Evolutionary conservation across 2,797 vertebrate species (phyloP).

Genomic region (Cuculus canorus): DNA sequence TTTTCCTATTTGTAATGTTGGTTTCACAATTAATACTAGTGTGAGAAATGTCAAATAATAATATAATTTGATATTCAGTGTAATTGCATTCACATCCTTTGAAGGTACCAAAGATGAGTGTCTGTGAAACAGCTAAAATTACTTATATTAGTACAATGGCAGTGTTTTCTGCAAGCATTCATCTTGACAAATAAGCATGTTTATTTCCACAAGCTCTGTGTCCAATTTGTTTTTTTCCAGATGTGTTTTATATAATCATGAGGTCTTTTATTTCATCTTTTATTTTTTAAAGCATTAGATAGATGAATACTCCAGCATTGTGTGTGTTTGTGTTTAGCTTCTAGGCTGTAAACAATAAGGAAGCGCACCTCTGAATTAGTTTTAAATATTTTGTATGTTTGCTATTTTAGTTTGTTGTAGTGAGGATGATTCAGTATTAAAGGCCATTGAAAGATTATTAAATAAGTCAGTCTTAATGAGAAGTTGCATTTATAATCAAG

Average conservation of each 20-base stretch:
- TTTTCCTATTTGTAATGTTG: not conserved
- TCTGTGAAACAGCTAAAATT: not conserved
- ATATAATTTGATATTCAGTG: not conserved
- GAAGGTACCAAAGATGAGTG: not conserved
- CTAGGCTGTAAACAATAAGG: not conserved
- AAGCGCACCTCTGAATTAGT: not conserved
- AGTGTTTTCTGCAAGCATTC: not conserved
- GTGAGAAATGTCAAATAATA: not conserved
- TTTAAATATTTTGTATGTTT: not conserved
- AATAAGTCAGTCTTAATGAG: slow-evolving; percentile 74
- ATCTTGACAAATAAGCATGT: not conserved
- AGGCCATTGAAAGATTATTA: slow-evolving; percentile 74
- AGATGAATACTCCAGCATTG: not conserved
- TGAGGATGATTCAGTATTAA: not conserved
- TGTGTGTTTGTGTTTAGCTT: not conserved
- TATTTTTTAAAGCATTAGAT: not conserved
- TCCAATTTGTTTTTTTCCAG: not conserved
- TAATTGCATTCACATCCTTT: not conserved
- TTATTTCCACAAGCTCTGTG: slow-evolving; percentile 10
- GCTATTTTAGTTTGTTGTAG: not conserved
- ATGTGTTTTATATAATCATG: not conserved
- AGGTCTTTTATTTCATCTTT: not conserved
- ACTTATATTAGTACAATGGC: not conserved
- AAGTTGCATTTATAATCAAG: slow-evolving; percentile 79
- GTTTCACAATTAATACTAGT: slow-evolving; percentile 10